These are phyloP conservation scores for Hedychridium roseum DNA, from an alignment of 2,888 invertebrate species.

Conservation along the genomic window DNA sequence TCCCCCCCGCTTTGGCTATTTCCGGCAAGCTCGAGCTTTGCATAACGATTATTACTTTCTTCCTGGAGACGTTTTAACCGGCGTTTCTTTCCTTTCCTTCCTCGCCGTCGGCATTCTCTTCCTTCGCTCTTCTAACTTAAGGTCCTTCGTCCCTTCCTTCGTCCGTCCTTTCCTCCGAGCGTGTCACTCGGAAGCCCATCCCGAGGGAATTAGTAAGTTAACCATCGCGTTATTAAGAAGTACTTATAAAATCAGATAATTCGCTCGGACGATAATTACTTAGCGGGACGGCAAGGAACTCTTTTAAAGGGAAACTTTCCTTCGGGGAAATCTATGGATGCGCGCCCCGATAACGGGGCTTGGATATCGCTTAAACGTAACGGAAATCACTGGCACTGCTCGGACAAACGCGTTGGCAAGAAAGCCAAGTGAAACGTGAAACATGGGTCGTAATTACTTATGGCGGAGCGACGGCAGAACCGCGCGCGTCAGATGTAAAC, in stretches of 20 bases:
- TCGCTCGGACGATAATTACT: conserved; percentile 16
- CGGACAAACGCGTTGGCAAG: no score
- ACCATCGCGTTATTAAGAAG: conserved; percentile 29
- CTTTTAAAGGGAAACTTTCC: neutral
- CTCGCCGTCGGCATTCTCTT: conserved; percentile 19
- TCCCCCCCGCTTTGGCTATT: conserved; percentile 42
- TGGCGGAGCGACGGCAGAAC: no score
- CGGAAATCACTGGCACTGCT: no score
- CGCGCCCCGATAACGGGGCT: no score
- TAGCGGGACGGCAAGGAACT: conserved; percentile 9
- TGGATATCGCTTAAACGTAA: no score
- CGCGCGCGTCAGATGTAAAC: no score
- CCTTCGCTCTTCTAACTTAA: conserved; percentile 5
- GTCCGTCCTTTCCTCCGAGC: conserved; percentile 1
- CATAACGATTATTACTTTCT: conserved; percentile 54
- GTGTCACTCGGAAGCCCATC: conserved; percentile 4
- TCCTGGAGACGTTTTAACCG: conserved; percentile 29
- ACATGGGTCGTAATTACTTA: no score
- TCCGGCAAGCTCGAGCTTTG: conserved; percentile 45
- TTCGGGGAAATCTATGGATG: no score
- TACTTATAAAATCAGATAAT: conserved; percentile 15
- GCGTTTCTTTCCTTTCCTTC: no score
- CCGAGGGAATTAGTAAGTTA: conserved; percentile 21
- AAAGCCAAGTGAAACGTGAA: no score
- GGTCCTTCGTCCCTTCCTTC: neutral